Conservation (phyloP, 2,113 vertebrate genomes). For the Pelobates fuscus region DNA sequence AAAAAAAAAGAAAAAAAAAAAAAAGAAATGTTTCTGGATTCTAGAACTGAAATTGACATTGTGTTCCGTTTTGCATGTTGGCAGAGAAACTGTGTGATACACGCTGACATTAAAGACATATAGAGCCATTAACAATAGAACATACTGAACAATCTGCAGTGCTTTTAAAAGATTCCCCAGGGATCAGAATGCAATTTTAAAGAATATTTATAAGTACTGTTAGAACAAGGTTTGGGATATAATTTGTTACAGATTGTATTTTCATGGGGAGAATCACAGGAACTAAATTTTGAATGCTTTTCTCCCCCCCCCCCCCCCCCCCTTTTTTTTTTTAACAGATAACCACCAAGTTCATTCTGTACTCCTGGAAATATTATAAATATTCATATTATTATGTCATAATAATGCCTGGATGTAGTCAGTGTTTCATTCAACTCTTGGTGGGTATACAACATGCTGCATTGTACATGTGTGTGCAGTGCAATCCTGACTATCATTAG, state of each 20-base stretch:
- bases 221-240: constrained; percentile 3
- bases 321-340: not conserved
- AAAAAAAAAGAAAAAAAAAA: not conserved
- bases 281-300: not conserved
- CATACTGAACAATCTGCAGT: not conserved
- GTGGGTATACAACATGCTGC: no score
- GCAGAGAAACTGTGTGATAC: not conserved
- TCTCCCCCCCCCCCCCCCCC: no score
- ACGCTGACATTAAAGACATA: constrained; percentile 14
- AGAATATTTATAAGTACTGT: constrained; percentile 4
- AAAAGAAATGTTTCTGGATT: not conserved
- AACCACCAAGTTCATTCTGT: constrained; percentile 28
- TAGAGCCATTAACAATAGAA: constrained; percentile 29
- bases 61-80: constrained; percentile 2
- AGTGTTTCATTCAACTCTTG: no score
- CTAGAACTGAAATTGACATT: not conserved
- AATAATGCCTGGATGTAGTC: no score
- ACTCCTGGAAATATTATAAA: constrained; percentile 20
- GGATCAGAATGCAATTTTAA: constrained; percentile 9
- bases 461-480: no score
- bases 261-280: not conserved
- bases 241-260: constrained; percentile 38
- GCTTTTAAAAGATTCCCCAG: constrained; percentile 2
- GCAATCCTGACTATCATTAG: no score
- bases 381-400: constrained; percentile 29